phyloP scores from a whole-genome alignment of 2,113 vertebrate species.

The Gorilla gorilla region DNA sequence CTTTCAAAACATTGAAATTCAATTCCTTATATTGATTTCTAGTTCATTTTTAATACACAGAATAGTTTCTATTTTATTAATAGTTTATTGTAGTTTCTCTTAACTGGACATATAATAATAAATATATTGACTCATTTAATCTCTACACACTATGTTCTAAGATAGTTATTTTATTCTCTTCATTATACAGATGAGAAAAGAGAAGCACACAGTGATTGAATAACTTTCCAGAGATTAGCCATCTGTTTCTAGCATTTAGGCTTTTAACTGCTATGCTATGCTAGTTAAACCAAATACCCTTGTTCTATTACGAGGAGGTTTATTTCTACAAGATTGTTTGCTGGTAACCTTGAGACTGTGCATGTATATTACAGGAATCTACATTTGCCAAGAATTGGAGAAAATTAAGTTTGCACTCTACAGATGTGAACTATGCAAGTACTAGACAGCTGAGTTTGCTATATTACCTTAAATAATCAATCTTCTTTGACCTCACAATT shows the following conservation, averaged over 20 bases:
- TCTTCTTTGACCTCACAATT: not conserved
- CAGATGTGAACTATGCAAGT: not conserved
- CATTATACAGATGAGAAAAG: not conserved
- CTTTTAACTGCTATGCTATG: not conserved
- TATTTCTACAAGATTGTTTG: not conserved
- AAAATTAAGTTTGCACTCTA: not conserved
- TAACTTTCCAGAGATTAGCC: not conserved
- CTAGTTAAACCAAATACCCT: not conserved
- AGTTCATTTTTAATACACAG: not conserved
- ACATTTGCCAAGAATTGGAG: not conserved
- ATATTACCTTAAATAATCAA: not conserved
- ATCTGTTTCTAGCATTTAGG: not conserved
- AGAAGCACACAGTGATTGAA: not conserved
- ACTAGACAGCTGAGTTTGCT: not conserved
- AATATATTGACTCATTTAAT: not conserved
- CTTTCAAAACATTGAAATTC: not conserved
- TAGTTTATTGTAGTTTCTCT: not conserved
- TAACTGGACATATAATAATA: not conserved
- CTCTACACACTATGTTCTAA: not conserved
- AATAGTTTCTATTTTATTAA: not conserved
- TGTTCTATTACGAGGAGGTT: not conserved
- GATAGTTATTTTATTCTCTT: not conserved
- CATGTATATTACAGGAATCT: not conserved
- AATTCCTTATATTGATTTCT: not conserved
- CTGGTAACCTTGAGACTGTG: not conserved